Conservation (phyloP, 2,888 invertebrate species). For the Torymus tubicola region DNA sequence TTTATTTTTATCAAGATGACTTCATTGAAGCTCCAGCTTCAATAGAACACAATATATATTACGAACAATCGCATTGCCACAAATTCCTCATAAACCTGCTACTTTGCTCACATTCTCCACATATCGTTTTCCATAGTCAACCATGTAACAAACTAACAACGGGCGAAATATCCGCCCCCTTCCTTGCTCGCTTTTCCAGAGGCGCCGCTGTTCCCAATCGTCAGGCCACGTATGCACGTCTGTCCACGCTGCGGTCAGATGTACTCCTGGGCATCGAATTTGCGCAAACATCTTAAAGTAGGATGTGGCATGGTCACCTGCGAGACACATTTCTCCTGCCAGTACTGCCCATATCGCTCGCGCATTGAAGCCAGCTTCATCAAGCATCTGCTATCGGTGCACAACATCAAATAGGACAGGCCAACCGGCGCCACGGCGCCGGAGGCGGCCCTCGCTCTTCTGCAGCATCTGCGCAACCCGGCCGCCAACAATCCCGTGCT, state of each 20-base stretch:
- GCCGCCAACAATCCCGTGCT: slow-evolving; percentile 29
- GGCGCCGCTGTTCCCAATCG: slow-evolving; percentile 73
- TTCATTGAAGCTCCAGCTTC: too few relatives aligned
- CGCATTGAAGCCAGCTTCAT: slow-evolving; percentile 75
- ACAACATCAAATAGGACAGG: slow-evolving; percentile 74
- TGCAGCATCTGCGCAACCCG: slow-evolving; percentile 4
- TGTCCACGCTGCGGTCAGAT: slow-evolving; percentile 75
- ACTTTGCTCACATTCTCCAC: too few relatives aligned
- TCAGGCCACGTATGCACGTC: slow-evolving; percentile 73
- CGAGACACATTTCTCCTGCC: slow-evolving; percentile 76
- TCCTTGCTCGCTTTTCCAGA: slow-evolving; percentile 68
- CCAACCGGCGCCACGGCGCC: slow-evolving; percentile 7
- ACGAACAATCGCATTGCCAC: not conserved
- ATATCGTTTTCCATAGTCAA: too few relatives aligned
- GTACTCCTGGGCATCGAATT: slow-evolving; percentile 76
- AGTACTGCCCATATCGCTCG: slow-evolving; percentile 76
- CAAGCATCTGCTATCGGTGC: slow-evolving; percentile 74
- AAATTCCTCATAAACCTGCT: too few relatives aligned
- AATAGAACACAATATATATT: not conserved
- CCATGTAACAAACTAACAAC: slow-evolving; percentile 14
- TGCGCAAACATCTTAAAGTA: slow-evolving; percentile 74
- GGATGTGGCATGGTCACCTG: slow-evolving; percentile 75
- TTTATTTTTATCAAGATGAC: not conserved
- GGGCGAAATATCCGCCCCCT: not conserved
- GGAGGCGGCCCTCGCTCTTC: not conserved